Evolutionary conservation across 1,140 invertebrate species (phyloP).

Genomic region (Homarus americanus): DNA sequence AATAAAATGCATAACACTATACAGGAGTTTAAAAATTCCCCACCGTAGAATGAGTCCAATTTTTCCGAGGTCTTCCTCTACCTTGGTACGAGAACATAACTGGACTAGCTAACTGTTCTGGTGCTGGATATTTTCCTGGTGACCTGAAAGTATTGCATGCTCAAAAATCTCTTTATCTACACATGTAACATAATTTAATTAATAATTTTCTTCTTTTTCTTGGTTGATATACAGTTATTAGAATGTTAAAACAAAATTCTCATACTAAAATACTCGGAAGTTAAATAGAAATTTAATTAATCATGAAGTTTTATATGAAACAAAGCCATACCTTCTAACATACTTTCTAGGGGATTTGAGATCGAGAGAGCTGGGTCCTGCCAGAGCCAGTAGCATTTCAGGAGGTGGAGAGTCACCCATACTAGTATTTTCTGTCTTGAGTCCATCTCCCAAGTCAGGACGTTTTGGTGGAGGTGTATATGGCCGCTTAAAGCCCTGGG

Average conservation of each 20-base stretch:
- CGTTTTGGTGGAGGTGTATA: conserved; percentile 50
- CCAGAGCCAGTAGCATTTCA: conserved; percentile 70
- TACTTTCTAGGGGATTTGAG: conserved; percentile 73
- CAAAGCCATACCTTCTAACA: conserved; percentile 37
- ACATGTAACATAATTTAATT: background rate
- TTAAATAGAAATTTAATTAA: background rate
- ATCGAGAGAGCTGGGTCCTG: conserved; percentile 71
- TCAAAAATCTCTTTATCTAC: too few species aligned
- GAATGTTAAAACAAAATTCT: too few species aligned
- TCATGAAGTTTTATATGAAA: background rate
- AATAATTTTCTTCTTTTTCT: too few species aligned
- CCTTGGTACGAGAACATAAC: conserved; percentile 74
- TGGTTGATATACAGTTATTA: too few species aligned
- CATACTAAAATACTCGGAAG: too few species aligned
- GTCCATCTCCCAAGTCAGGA: conserved; percentile 37
- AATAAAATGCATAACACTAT: background rate
- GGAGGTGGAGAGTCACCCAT: conserved; percentile 41
- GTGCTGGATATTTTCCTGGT: conserved; percentile 69
- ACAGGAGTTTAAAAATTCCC: background rate
- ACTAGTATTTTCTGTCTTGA: conserved; percentile 45
- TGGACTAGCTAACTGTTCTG: conserved; percentile 70
- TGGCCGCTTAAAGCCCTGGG: conserved; percentile 69
- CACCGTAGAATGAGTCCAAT: conserved; percentile 71
- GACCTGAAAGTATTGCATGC: conserved; percentile 36
- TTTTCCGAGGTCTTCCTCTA: conserved; percentile 72